Evolutionary conservation across 2,797 vertebrate species (phyloP).

Genomic region (Karalla daura): DNA sequence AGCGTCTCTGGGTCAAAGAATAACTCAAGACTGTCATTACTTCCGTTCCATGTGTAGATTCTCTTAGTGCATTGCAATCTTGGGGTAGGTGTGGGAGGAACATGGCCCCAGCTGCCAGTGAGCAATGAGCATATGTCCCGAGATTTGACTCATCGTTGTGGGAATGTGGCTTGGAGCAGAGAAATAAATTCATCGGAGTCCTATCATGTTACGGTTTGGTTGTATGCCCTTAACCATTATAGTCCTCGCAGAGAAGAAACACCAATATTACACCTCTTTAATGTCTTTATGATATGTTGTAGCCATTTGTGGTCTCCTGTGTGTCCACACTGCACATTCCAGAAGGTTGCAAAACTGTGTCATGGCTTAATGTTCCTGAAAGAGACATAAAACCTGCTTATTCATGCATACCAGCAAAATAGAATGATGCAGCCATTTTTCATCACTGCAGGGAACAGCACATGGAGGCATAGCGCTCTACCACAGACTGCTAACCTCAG

Average conservation of each 20-base stretch:
- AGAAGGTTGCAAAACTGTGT: not conserved
- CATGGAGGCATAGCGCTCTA: constrained; percentile 2
- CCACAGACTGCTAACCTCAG: constrained; percentile 1
- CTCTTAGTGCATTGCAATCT: not conserved
- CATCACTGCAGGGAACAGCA: not conserved
- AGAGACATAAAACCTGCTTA: constrained; percentile 1
- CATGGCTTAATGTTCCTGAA: not conserved
- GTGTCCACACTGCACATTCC: not conserved
- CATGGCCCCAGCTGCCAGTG: not conserved
- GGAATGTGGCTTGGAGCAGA: not conserved
- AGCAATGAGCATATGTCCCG: not conserved
- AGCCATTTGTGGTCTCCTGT: not conserved
- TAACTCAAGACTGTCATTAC: not conserved
- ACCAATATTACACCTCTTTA: not conserved
- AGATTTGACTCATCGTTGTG: constrained; percentile 3
- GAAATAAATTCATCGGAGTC: not conserved
- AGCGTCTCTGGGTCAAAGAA: not conserved
- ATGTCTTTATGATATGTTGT: not conserved
- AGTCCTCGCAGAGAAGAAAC: not conserved
- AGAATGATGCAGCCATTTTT: not conserved
- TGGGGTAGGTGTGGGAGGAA: not conserved
- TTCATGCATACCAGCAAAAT: not conserved
- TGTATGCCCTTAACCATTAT: not conserved
- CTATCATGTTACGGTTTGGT: constrained; percentile 10
- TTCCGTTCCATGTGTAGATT: not conserved